phyloP scores from a whole-genome alignment of 2,113 vertebrate genomes.

The Labeo rohita region DNA sequence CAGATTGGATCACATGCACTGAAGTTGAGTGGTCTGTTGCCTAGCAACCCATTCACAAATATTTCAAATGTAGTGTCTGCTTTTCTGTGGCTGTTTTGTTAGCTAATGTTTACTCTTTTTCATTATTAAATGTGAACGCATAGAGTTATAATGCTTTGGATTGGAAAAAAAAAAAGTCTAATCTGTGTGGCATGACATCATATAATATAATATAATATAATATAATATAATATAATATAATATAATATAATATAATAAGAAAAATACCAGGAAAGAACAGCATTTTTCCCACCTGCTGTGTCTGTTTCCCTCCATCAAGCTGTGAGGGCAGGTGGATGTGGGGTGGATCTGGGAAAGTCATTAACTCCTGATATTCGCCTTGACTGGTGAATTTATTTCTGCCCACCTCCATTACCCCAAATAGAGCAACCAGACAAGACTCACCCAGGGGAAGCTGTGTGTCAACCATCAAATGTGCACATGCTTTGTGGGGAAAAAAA shows the following conservation, averaged over 20 bases:
- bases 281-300: not conserved
- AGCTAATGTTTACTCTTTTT: not conserved
- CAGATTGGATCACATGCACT: not conserved
- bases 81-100: constrained; percentile 1
- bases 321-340: constrained; percentile 64
- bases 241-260: not conserved
- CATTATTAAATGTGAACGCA: not conserved
- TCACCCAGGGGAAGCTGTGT: constrained; percentile 42
- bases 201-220: not conserved
- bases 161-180: not conserved
- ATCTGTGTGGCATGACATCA: not conserved
- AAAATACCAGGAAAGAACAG: not conserved
- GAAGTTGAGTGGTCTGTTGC: constrained; percentile 53
- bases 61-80: constrained; percentile 35
- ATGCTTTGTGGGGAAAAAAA: not conserved
- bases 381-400: constrained; percentile 65
- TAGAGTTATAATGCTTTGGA: not conserved
- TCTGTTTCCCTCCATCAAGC: constrained; percentile 21
- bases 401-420: constrained; percentile 69
- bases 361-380: constrained; percentile 71
- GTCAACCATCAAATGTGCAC: constrained; percentile 39
- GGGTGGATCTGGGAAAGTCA: constrained; percentile 70
- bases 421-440: constrained; percentile 46
- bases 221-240: not conserved
- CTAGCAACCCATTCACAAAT: constrained; percentile 59